Conservation (phyloP, 2,888 invertebrate species). For the Calameuta idolon region DNA sequence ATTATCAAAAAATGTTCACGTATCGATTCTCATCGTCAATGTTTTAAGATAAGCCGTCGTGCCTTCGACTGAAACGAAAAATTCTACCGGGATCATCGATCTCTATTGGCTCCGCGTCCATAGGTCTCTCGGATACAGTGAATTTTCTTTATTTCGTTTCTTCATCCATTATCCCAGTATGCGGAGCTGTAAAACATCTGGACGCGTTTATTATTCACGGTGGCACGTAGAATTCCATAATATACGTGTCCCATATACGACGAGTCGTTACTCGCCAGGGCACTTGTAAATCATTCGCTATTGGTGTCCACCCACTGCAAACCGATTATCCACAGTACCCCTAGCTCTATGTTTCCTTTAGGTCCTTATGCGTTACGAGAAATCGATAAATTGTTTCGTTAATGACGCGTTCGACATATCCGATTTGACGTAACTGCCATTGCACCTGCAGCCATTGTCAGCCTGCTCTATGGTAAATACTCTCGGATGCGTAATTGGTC, state of each 20-base stretch:
- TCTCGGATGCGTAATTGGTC: not conserved
- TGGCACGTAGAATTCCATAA: constrained; percentile 17
- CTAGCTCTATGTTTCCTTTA: not conserved
- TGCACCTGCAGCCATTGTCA: constrained; percentile 24
- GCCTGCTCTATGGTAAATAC: constrained; percentile 16
- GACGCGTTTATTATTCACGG: constrained; percentile 33
- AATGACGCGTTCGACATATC: constrained; percentile 29
- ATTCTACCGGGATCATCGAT: not conserved
- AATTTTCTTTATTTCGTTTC: not conserved
- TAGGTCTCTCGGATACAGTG: not conserved
- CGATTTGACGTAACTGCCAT: constrained; percentile 25
- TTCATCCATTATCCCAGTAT: not conserved
- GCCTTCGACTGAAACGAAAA: not conserved
- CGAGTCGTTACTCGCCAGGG: constrained; percentile 30
- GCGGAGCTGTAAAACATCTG: constrained; percentile 3
- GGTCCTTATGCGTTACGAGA: constrained; percentile 11
- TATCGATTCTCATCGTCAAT: not conserved
- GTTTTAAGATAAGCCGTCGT: not conserved
- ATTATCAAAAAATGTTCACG: too few relatives aligned
- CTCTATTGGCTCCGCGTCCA: not conserved
- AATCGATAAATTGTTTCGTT: constrained; percentile 32
- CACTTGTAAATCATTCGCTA: constrained; percentile 36
- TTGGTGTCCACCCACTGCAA: constrained; percentile 28
- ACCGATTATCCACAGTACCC: constrained; percentile 4
- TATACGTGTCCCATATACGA: constrained; percentile 28